Conservation (phyloP, 2,888 invertebrate genomes). For the Lochmaea capreae region DNA sequence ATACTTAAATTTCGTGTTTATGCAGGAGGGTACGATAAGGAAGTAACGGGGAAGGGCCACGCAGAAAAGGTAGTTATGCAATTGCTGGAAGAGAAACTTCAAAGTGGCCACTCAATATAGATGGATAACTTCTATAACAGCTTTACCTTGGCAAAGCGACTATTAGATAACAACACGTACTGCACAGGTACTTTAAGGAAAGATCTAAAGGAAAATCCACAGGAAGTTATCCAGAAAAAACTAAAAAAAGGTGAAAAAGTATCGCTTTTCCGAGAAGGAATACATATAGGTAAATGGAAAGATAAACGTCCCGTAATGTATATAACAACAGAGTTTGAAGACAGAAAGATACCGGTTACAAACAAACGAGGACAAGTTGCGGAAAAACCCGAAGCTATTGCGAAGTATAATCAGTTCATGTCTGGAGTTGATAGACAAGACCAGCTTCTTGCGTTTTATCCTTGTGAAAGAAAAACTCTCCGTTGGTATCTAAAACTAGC, state of each 20-base stretch:
- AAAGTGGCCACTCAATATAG: too few relatives aligned
- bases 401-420: slow-evolving; percentile 4
- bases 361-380: slow-evolving; percentile 15
- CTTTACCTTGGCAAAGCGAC: slow-evolving; percentile 29
- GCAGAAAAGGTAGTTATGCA: slow-evolving; percentile 40
- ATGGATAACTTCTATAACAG: slow-evolving; percentile 42
- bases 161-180: slow-evolving; percentile 39
- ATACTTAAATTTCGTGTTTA: slow-evolving; percentile 25
- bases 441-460: too few relatives aligned
- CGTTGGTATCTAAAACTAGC: slow-evolving; percentile 5
- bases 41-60: slow-evolving; percentile 29
- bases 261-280: background rate
- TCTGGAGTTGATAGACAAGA: slow-evolving; percentile 8
- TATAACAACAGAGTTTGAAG: slow-evolving; percentile 23
- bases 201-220: too few relatives aligned
- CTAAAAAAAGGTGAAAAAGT: too few relatives aligned
- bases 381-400: slow-evolving; percentile 5
- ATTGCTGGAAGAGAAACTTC: too few relatives aligned
- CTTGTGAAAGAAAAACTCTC: slow-evolving; percentile 2
- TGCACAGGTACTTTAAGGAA: too few relatives aligned
- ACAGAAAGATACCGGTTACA: slow-evolving; percentile 15
- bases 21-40: slow-evolving; percentile 14
- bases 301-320: too few relatives aligned
- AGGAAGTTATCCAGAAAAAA: too few relatives aligned
- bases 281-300: slow-evolving; percentile 22